phyloP scores from a whole-genome alignment of 1,140 invertebrate genomes.

The Zaprionus capensis region DNA sequence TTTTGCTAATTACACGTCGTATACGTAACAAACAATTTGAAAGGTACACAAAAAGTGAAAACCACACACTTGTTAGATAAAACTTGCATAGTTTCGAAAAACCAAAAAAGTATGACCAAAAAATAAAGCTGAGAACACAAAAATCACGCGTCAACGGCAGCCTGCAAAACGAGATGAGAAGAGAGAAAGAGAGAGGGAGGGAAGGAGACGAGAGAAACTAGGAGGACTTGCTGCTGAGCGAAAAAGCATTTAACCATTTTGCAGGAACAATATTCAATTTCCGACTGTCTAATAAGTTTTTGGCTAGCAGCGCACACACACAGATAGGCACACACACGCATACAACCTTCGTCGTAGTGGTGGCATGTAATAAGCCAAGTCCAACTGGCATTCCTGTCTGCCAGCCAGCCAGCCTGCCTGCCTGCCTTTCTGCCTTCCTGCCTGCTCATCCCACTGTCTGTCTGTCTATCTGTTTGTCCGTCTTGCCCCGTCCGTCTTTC shows the following conservation, averaged over 20 bases:
- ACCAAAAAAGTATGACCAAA: not conserved
- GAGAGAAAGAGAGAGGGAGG: not conserved
- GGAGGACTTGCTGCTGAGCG: constrained; percentile 25
- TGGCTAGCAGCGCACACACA: constrained; percentile 57
- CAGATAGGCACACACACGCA: constrained; percentile 23
- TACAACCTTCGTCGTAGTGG: constrained; percentile 20
- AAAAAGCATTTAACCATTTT: constrained; percentile 74
- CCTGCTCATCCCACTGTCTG: constrained; percentile 21
- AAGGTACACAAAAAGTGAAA: constrained; percentile 41
- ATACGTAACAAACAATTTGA: constrained; percentile 39
- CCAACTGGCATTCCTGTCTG: constrained; percentile 46
- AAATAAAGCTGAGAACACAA: constrained; percentile 25
- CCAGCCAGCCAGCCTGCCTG: constrained; percentile 23
- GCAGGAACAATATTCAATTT: constrained; percentile 80
- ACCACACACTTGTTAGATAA: constrained; percentile 55
- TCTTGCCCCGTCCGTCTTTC: constrained; percentile 7
- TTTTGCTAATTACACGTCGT: constrained; percentile 56
- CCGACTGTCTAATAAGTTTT: constrained; percentile 81
- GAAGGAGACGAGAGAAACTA: not conserved
- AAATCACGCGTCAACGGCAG: constrained; percentile 64
- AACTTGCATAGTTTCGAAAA: constrained; percentile 10
- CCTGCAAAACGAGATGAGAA: constrained; percentile 11
- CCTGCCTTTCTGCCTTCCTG: constrained; percentile 26
- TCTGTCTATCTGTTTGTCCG: not conserved
- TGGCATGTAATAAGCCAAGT: constrained; percentile 76